phyloP scores from a whole-genome alignment of 1,140 invertebrate species.

The Macrobrachium rosenbergii region DNA sequence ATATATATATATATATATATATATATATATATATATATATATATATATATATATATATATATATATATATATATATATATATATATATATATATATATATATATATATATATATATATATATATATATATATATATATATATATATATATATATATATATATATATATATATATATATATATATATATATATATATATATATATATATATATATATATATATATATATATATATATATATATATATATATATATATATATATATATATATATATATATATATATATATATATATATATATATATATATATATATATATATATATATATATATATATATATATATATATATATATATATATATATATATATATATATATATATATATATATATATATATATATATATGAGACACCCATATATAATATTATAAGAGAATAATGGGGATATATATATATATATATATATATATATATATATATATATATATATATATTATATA shows the following conservation, averaged over 20 bases:
- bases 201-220: constrained; percentile 5
- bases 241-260: constrained; percentile 1
- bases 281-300: constrained; percentile 21
- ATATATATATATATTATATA: no score
- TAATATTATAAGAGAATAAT: neutral
- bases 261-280: constrained; percentile 2
- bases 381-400: constrained; percentile 11
- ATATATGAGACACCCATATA: neutral
- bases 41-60: no score
- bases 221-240: neutral
- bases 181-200: constrained; percentile 4
- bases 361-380: constrained; percentile 10
- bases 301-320: constrained; percentile 7
- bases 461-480: no score
- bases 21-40: no score
- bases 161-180: constrained; percentile 8
- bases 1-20: no score
- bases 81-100: no score
- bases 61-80: no score
- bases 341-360: neutral
- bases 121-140: constrained; percentile 15
- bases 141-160: constrained; percentile 23
- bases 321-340: neutral
- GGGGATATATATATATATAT: no score
- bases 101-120: constrained; percentile 5